These are phyloP conservation scores for Ageneiosus marmoratus DNA, from an alignment of 2,113 vertebrate genomes.

Conservation along the genomic window DNA sequence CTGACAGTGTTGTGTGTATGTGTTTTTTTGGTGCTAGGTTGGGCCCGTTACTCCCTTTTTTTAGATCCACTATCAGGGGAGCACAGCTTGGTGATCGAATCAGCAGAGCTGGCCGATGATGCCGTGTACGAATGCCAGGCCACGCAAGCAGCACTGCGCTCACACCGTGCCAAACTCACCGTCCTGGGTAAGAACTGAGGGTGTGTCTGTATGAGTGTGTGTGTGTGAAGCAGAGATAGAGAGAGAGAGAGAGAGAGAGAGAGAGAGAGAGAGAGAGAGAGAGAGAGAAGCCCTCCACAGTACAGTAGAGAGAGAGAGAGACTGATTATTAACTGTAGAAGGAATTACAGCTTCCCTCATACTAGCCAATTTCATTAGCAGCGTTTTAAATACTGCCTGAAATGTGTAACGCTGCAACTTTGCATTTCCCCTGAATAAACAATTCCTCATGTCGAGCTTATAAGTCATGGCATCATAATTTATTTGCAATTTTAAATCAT, in stretches of 20 bases:
- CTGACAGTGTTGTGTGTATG: constrained; percentile 51
- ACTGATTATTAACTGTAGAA: constrained; percentile 43
- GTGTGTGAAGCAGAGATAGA: background rate
- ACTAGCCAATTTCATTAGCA: constrained; percentile 51
- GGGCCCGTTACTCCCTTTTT: constrained; percentile 86
- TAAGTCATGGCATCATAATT: constrained; percentile 55
- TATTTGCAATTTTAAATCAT: constrained; percentile 60
- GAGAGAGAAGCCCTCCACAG: background rate
- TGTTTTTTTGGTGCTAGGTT: constrained; percentile 73
- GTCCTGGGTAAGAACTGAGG: constrained; percentile 78
- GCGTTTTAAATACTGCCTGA: constrained; percentile 50
- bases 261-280: constrained; percentile 12
- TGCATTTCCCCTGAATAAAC: constrained; percentile 41
- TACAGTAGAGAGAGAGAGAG: constrained; percentile 4
- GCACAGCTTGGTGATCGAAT: constrained; percentile 85
- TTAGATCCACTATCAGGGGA: constrained; percentile 81
- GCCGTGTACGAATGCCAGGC: constrained; percentile 89
- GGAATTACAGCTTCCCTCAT: constrained; percentile 40
- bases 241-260: background rate
- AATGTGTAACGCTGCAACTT: constrained; percentile 51
- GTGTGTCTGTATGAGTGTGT: constrained; percentile 19
- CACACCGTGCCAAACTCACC: constrained; percentile 82
- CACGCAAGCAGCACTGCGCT: constrained; percentile 85
- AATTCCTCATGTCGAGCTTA: constrained; percentile 23
- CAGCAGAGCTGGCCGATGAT: constrained; percentile 83